Evolutionary conservation across 53 echinoderm and acorn worm genomes (phyloP).

Genomic region (Temnopleurus reevesii): DNA sequence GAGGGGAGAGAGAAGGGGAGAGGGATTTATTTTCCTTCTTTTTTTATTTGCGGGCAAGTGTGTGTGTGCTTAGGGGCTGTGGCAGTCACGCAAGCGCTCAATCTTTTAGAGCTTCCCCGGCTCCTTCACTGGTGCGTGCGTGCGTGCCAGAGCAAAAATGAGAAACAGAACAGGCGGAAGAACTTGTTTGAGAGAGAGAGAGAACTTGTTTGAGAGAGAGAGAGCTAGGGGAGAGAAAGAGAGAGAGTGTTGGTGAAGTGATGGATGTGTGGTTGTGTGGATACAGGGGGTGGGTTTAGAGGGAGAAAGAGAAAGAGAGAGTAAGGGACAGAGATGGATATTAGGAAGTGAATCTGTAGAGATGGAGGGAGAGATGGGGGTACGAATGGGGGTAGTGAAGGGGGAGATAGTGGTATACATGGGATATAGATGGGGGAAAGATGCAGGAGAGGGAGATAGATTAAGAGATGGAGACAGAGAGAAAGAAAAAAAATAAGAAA

Average conservation of each 20-base stretch:
- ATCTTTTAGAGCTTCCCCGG: slow-evolving; percentile 14
- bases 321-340: background rate
- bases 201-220: background rate
- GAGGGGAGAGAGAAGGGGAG: slow-evolving; percentile 1
- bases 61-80: slow-evolving; percentile 45
- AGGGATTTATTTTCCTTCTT: background rate
- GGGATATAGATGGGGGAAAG: background rate
- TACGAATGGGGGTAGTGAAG: background rate
- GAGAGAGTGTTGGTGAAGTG: background rate
- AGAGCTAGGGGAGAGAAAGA: background rate
- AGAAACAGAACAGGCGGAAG: slow-evolving; percentile 14
- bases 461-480: background rate
- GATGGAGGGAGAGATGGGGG: background rate
- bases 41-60: background rate
- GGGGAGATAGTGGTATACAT: background rate
- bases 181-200: background rate
- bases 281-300: background rate
- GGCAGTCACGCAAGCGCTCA: slow-evolving; percentile 58
- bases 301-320: background rate
- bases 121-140: slow-evolving; percentile 58
- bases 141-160: slow-evolving; percentile 32
- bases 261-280: background rate
- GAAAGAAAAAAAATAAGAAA: background rate
- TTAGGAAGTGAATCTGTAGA: too few relatives aligned
- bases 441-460: background rate